Percentiles rank a stretch among this genome's conserved stretches.
phyloP scores from a whole-genome alignment of 2,113 vertebrate species.

The Vidua chalybeata region DNA sequence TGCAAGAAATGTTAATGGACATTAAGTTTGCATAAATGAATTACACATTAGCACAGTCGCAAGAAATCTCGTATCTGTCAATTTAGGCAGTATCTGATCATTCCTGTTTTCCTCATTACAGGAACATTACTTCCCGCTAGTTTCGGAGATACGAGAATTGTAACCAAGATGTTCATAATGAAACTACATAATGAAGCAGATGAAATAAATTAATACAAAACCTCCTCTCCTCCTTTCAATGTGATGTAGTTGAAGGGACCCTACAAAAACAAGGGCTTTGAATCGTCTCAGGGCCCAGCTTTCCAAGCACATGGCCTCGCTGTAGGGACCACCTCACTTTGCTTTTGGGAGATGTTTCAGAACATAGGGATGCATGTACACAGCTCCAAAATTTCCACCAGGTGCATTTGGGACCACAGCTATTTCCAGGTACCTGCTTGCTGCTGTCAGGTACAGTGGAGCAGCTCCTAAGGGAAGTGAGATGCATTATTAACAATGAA shows the following conservation, averaged over 20 bases:
- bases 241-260: slow-evolving; percentile 3
- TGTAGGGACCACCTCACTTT: rapidly evolving
- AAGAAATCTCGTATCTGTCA: slow-evolving; percentile 77
- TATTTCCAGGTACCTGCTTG: not conserved
- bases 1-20: slow-evolving; percentile 82
- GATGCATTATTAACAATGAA: not conserved
- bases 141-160: slow-evolving; percentile 73
- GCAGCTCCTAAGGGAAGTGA: not conserved
- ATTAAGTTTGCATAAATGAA: slow-evolving; percentile 85
- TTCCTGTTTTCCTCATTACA: slow-evolving; percentile 80
- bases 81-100: slow-evolving; percentile 78
- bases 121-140: slow-evolving; percentile 74
- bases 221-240: not conserved
- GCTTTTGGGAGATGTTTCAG: not conserved
- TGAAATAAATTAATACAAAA: slow-evolving; percentile 66
- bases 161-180: slow-evolving; percentile 78
- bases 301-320: rapidly evolving
- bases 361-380: rapidly evolving
- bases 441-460: not conserved
- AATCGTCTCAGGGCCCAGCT: not conserved
- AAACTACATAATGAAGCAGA: slow-evolving; percentile 75
- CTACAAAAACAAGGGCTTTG: not conserved
- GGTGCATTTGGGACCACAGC: not conserved
- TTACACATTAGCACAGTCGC: slow-evolving; percentile 80
- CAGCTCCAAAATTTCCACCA: not conserved